Percentiles rank a stretch among this genome's conserved stretches.
These are phyloP conservation scores for Osmerus mordax DNA, from an alignment of 2,113 vertebrate genomes.

Conservation along the genomic window DNA sequence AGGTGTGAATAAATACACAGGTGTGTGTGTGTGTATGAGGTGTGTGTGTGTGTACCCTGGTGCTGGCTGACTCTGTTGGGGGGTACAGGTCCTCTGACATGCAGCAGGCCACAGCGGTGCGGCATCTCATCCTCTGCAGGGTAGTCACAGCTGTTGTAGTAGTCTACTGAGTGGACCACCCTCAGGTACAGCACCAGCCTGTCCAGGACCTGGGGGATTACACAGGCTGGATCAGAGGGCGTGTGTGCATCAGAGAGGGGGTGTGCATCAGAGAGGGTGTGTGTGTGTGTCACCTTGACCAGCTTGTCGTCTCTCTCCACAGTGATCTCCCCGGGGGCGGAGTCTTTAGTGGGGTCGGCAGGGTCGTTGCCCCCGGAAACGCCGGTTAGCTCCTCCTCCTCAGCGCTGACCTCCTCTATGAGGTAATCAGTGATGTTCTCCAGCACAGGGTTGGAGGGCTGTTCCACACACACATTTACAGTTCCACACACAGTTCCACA, in stretches of 20 bases:
- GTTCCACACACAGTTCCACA: background rate
- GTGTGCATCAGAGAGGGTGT: background rate
- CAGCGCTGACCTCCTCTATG: slow-evolving; percentile 88
- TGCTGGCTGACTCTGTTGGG: slow-evolving; percentile 80
- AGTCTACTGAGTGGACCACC: slow-evolving; percentile 88
- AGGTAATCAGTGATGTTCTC: slow-evolving; percentile 90
- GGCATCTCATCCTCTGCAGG: slow-evolving; percentile 91
- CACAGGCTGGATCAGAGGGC: too few relatives aligned
- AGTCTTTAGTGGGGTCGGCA: slow-evolving; percentile 76
- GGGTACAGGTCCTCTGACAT: slow-evolving; percentile 84
- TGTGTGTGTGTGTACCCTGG: slow-evolving; percentile 69
- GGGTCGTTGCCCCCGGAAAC: slow-evolving; percentile 64
- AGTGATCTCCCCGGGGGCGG: slow-evolving; percentile 78
- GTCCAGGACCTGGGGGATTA: slow-evolving; percentile 80
- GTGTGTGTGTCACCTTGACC: slow-evolving; percentile 72
- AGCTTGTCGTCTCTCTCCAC: slow-evolving; percentile 87
- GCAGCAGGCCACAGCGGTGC: slow-evolving; percentile 88
- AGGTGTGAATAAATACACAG: background rate
- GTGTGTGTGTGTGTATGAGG: background rate
- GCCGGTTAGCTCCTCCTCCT: slow-evolving; percentile 86
- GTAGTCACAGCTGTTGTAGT: slow-evolving; percentile 89
- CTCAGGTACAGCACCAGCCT: slow-evolving; percentile 85
- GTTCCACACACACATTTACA: background rate
- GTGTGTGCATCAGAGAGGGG: too few relatives aligned
- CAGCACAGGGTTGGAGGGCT: slow-evolving; percentile 81